phyloP scores from a whole-genome alignment of 2,888 invertebrate genomes.

The Zonitis immaculata region DNA sequence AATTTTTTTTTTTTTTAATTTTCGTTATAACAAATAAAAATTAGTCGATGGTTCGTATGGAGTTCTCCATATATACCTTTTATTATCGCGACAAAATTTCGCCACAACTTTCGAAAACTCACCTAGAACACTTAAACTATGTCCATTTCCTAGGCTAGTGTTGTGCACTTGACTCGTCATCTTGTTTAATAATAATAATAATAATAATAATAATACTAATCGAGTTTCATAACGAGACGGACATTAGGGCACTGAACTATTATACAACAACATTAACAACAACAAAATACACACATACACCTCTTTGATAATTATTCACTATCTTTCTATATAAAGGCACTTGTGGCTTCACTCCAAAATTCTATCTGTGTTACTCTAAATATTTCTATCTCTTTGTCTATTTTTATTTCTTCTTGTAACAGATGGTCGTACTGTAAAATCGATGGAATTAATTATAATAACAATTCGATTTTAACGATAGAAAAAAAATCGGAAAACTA shows the following conservation, averaged over 20 bases:
- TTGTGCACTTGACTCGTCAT: conserved; percentile 35
- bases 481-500: background rate
- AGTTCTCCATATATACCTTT: too few species aligned
- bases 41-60: too few species aligned
- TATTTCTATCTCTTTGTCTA: background rate
- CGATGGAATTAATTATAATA: background rate
- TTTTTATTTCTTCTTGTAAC: background rate
- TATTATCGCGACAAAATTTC: too few species aligned
- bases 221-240: conserved; percentile 15
- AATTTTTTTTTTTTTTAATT: too few species aligned
- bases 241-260: conserved; percentile 22
- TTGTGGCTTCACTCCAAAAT: background rate
- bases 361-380: background rate
- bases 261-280: background rate
- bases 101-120: conserved; percentile 37
- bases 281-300: conserved; percentile 11
- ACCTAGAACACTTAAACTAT: conserved; percentile 51
- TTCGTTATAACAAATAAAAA: too few species aligned
- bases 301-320: background rate
- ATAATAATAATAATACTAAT: conserved; percentile 16
- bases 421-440: background rate
- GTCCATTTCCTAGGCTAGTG: conserved; percentile 46
- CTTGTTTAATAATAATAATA: too few species aligned
- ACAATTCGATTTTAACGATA: too few species aligned
- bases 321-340: background rate